Percentiles rank a stretch among this genome's conserved stretches.
phyloP scores from a whole-genome alignment of 1,140 invertebrate species.

The honey bee (Apis mellifera) region Amel_HAv3.1 CM009937.2:11884501-11885000 shows the following conservation, averaged over 20 bases:
- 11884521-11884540: constrained; percentile 31
- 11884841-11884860: constrained; percentile 31
- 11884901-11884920: neutral
- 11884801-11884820: constrained; percentile 45
- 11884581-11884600: too few relatives aligned
- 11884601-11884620: too few relatives aligned
- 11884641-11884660: too few relatives aligned
- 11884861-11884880: constrained; percentile 35
- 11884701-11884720: neutral
- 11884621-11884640: too few relatives aligned
- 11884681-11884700: too few relatives aligned
- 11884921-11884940: constrained; percentile 38
- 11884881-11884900: constrained; percentile 61
- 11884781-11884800: constrained; percentile 35
- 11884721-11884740: constrained; percentile 4
- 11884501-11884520: constrained; percentile 74
- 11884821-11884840: constrained; percentile 52
- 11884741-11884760: neutral
- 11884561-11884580: neutral
- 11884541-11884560: constrained; percentile 33
- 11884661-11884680: too few relatives aligned
- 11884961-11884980: constrained; percentile 46
- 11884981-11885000: constrained; percentile 64
- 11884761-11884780: constrained; percentile 1
- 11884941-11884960: constrained; percentile 56